Base-by-base conservation (phyloP, 2,113 vertebrate species). In the Candoia aspera region DNA sequence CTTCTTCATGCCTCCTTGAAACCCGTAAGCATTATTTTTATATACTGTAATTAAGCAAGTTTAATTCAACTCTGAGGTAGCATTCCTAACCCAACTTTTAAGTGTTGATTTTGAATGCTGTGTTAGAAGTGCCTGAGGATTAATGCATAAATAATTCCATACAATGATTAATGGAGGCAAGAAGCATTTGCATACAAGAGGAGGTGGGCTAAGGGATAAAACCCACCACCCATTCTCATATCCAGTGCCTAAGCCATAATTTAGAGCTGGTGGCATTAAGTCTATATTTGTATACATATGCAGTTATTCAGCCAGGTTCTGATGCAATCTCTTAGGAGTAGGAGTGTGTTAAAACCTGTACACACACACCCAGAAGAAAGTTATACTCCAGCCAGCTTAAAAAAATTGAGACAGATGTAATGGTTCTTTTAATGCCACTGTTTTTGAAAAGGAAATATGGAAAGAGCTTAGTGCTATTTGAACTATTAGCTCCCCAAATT, bases 401-500 rank as follows among this genome's bases (percentile, higher is more conserved):
- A 46, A 26, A 59, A 29, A 87, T n/a, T 37, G 15, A 33, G 9
- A 53, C 3, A 10, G 24, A 64, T n/a, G 2, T 83, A 55, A 62
- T 49, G 24, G 4, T 55, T 29, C 2, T 86, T n/a, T 8, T 24
- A 62, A 12, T 55, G 24, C 33, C 19, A 24, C 3, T 42, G 8
- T 19, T 53, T 88, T 84, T 53, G 11, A 33, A 88, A 88, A 88
- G 55, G 12, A 37, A 84, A 89, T 33, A 54, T 59, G 26, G 23
- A 84, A 54, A 49, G 58, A 88, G 29, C 0, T 84, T 33, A 13
- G 23, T 26, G 8, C 8, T 60, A 15, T 10, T 57, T 23, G 58
- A 89, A 73, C 23, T 73, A 42, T 96, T 92, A 4, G 53, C 3
- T 96, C 79, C 86, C 86, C 57, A 92, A 91, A 94, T 58, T 94